phyloP scores from a whole-genome alignment of 2,797 vertebrate genomes.

The Taeniopygia guttata region DNA sequence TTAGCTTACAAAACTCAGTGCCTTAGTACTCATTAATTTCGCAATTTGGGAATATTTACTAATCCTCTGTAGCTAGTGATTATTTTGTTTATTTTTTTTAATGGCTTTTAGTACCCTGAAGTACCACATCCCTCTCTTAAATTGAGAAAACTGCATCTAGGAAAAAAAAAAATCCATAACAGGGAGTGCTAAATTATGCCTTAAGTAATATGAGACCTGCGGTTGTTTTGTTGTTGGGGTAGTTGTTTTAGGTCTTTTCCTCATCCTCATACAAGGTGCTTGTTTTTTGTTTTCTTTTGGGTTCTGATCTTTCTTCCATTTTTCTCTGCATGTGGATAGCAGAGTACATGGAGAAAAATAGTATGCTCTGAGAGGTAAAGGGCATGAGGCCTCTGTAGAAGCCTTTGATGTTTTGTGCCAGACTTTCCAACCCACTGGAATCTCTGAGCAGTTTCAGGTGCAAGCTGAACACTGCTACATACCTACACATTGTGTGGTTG shows the following conservation, averaged over 20 bases:
- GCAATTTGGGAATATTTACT: constrained; percentile 47
- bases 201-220: background rate
- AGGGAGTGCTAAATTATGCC: background rate
- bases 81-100: constrained; percentile 11
- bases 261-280: background rate
- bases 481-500: fast-evolving
- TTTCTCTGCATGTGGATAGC: background rate
- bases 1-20: background rate
- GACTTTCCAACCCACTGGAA: background rate
- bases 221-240: background rate
- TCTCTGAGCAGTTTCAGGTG: background rate
- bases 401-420: background rate
- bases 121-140: background rate
- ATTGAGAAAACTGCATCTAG: background rate
- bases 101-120: constrained; percentile 29
- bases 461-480: background rate
- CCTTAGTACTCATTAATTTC: constrained; percentile 45
- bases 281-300: background rate
- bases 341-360: background rate
- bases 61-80: constrained; percentile 18
- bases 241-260: fast-evolving
- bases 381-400: background rate
- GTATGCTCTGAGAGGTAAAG: background rate
- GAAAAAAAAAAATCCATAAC: background rate
- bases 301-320: background rate